These are phyloP conservation scores for Epinephelus lanceolatus DNA, from an alignment of 2,113 vertebrate genomes.

Conservation along the genomic window DNA sequence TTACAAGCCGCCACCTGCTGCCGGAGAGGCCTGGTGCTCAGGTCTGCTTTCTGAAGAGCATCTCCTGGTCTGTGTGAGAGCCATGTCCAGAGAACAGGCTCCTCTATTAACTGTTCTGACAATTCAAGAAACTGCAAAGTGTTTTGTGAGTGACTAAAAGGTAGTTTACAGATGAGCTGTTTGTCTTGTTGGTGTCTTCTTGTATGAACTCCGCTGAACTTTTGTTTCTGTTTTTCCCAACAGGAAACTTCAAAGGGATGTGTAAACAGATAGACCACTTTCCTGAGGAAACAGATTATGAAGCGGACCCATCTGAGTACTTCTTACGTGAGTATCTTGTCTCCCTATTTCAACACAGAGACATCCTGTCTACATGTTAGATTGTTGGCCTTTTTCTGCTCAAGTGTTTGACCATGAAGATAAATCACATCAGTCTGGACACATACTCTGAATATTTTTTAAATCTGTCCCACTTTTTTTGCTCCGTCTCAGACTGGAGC, in stretches of 20 bases:
- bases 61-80: constrained; percentile 8
- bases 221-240: constrained; percentile 73
- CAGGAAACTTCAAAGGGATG: constrained; percentile 99
- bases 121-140: neutral
- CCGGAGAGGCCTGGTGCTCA: constrained; percentile 39
- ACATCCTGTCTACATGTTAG: neutral
- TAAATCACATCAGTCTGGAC: constrained; percentile 6
- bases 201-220: constrained; percentile 34
- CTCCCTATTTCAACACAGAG: neutral
- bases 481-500: constrained; percentile 35
- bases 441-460: constrained; percentile 9
- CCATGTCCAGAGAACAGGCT: neutral
- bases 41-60: constrained; percentile 44
- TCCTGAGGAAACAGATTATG: constrained; percentile 97
- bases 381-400: neutral
- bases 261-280: constrained; percentile 99
- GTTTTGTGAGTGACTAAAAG: neutral
- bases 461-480: constrained; percentile 45
- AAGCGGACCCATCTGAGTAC: constrained; percentile 99
- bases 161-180: neutral
- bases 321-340: constrained; percentile 94
- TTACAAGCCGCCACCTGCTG: constrained; percentile 77
- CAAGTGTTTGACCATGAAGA: neutral
- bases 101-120: neutral
- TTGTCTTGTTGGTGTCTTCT: neutral